Percentiles rank a stretch among this genome's conserved stretches.
Evolutionary conservation across 2,113 vertebrate species (phyloP).

Genomic region (Nannospalax galili): DNA sequence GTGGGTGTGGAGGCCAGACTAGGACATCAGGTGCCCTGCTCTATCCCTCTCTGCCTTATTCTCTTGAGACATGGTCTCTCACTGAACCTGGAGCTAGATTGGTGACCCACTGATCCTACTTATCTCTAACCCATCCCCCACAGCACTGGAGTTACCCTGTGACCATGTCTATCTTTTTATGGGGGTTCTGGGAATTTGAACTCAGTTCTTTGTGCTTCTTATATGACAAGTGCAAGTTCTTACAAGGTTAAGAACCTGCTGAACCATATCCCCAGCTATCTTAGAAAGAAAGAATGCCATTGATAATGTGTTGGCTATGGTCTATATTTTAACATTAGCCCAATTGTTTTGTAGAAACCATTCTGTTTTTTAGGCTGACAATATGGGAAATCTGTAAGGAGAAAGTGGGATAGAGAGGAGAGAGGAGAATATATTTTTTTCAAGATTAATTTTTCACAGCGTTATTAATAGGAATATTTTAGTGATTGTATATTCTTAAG

Average conservation of each 20-base stretch:
- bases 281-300: neutral
- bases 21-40: neutral
- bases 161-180: too few relatives aligned
- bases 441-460: neutral
- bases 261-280: neutral
- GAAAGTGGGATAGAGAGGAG: neutral
- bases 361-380: neutral
- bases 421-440: neutral
- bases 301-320: neutral
- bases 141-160: neutral
- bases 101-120: neutral
- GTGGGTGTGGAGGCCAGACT: neutral
- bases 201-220: neutral
- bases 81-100: neutral
- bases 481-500: neutral
- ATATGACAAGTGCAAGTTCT: neutral
- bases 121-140: neutral
- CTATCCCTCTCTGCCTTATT: neutral
- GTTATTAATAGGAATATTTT: neutral
- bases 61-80: neutral
- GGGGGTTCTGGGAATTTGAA: neutral
- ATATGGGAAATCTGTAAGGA: neutral
- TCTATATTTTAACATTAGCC: constrained; percentile 11
- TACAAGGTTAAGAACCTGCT: too few relatives aligned
- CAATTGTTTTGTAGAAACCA: neutral